phyloP scores from a whole-genome alignment of 2,888 invertebrate genomes.

The Diploptera punctata region DNA sequence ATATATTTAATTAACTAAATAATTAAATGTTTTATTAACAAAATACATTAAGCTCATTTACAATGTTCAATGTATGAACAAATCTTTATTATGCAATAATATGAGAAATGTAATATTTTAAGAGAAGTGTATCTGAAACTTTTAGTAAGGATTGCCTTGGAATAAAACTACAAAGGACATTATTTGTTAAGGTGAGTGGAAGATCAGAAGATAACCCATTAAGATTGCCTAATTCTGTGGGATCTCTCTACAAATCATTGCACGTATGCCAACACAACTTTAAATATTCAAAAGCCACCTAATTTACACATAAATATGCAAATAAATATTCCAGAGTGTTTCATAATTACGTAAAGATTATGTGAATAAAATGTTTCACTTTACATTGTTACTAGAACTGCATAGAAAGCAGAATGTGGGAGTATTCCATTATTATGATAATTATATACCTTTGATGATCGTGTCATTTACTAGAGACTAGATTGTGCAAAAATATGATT shows the following conservation, averaged over 20 bases:
- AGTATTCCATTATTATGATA: neutral
- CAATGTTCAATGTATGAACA: too few species aligned
- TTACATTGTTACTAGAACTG: neutral
- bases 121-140: too few species aligned
- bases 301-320: neutral
- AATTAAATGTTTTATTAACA: too few species aligned
- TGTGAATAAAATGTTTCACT: neutral
- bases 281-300: conserved; percentile 6
- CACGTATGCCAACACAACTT: neutral
- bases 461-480: too few species aligned
- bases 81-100: too few species aligned
- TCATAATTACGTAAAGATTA: neutral
- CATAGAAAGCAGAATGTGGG: neutral
- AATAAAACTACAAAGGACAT: neutral
- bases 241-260: neutral
- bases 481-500: too few species aligned
- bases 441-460: too few species aligned
- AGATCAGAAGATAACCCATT: neutral
- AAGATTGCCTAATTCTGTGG: neutral
- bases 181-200: too few species aligned
- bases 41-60: too few species aligned
- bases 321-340: neutral
- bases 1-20: too few species aligned
- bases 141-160: neutral
- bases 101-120: too few species aligned